A percentile compares a stretch with the other conserved stretches of the same genome.
These are phyloP conservation scores for Chaenogobius annularis DNA, from an alignment of 2,113 vertebrate genomes.

Conservation along the genomic window DNA sequence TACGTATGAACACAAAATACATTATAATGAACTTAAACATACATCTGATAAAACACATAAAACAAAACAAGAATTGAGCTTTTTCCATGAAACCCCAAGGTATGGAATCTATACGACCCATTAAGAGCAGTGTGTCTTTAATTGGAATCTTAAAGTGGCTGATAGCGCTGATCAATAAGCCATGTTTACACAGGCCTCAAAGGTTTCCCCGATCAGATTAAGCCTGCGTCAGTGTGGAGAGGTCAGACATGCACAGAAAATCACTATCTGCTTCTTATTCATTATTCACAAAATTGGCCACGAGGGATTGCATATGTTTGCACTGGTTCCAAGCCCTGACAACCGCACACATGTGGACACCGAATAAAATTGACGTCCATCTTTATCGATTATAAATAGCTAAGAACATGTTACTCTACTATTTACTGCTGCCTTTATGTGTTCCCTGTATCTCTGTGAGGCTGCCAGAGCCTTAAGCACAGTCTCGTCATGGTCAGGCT, in stretches of 20 bases:
- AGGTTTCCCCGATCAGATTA: not conserved
- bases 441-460: slow-evolving; percentile 18
- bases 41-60: not conserved
- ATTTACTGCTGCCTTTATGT: slow-evolving; percentile 14
- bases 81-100: not conserved
- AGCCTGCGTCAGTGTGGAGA: not conserved
- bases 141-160: not conserved
- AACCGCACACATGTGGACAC: not conserved
- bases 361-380: not conserved
- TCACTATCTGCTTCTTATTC: not conserved
- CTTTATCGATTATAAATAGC: not conserved
- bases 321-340: not conserved
- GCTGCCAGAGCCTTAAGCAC: slow-evolving; percentile 31
- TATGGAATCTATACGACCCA: not conserved
- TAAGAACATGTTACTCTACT: not conserved
- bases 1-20: not conserved
- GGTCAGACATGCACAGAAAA: not conserved
- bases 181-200: not conserved
- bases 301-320: not conserved
- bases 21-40: not conserved
- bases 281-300: not conserved
- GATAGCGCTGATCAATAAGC: not conserved
- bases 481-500: slow-evolving; percentile 20
- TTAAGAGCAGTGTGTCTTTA: not conserved
- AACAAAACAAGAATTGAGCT: not conserved